Conservation (phyloP, 2,113 vertebrate species). For the Megaceryle torquata region DNA sequence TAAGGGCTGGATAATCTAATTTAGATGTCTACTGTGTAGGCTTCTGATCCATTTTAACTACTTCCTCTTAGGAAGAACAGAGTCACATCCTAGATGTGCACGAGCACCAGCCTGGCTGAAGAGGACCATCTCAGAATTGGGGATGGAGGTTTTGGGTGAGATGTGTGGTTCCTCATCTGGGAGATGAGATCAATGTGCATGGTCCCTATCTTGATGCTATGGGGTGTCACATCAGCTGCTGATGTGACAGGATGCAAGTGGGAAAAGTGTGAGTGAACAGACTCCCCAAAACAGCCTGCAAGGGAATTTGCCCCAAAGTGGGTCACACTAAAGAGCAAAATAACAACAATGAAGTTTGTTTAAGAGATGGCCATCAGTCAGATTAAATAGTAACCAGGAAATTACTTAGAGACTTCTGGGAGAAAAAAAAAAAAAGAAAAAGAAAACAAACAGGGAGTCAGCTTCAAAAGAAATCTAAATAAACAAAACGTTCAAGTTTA, state of each 20-base stretch:
- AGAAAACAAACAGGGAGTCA: rapidly evolving
- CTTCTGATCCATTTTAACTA: neutral
- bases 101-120: rapidly evolving
- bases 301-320: neutral
- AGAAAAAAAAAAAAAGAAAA: neutral
- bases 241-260: neutral
- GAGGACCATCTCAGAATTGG: rapidly evolving
- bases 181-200: neutral
- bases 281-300: neutral
- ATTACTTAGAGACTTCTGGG: neutral
- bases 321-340: neutral
- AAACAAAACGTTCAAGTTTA: neutral
- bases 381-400: constrained; percentile 60
- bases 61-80: neutral
- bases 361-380: constrained; percentile 4
- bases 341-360: neutral
- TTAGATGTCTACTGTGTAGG: neutral
- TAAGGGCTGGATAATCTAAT: neutral
- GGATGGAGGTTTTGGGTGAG: neutral
- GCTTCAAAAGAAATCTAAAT: constrained; percentile 4
- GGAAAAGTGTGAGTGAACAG: neutral
- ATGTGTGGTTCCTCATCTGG: rapidly evolving
- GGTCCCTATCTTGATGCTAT: rapidly evolving
- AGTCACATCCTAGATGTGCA: neutral
- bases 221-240: neutral